Base-by-base conservation (phyloP, 2,888 invertebrate genomes). In the Cataglyphis rosenhaueri region DNA sequence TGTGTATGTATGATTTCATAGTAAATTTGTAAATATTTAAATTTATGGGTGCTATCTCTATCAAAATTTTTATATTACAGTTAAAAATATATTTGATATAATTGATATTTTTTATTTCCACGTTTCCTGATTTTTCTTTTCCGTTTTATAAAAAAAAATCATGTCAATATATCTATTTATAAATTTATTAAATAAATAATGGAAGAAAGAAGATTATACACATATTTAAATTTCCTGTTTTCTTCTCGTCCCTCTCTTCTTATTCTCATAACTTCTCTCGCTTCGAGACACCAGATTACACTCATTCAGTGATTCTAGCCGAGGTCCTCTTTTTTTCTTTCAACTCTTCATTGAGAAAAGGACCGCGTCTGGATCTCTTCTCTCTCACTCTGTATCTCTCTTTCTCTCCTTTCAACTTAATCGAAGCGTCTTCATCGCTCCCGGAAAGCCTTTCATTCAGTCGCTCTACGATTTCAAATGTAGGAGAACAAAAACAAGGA, bases 301-400 rank as follows among this genome's bases (percentile, higher is more conserved):
- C 93, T 92, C 93, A 93, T 94, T 94, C 94, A 93, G 90, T 91
- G 86, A 91, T 92, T 92, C 91, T 86, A 89, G 87, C 81, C 87
- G 87, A 84, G 87, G 84, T 90, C 88, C 84, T 68, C 65, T 64
- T 81, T 83, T 84, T 73, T 83, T 81, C 68, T 35, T 79, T 52
- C 61, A 55, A 65, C 74, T 73, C 81, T 86, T 84, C 84, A 88
- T 81, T 85, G 71, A 89, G 83, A 86, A 82, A 76, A 70, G 66
- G 73, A 41, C 25, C 55, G 29, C 6, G 71, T 70, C 52, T 76
- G 75, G 76, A 68, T 83, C 83, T 85, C 84, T 83, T 71, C 71
- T 83, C 73, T 71, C 71, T 83, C 79, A 62, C 44, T 32, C 52
- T 21, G 48, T 59, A 78, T 87, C 81, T 86, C 78, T 74, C 78